Percentiles rank a stretch among this genome's conserved stretches.
Evolutionary conservation across 2,888 invertebrate genomes (phyloP).

Genomic region (Muscina levida): DNA sequence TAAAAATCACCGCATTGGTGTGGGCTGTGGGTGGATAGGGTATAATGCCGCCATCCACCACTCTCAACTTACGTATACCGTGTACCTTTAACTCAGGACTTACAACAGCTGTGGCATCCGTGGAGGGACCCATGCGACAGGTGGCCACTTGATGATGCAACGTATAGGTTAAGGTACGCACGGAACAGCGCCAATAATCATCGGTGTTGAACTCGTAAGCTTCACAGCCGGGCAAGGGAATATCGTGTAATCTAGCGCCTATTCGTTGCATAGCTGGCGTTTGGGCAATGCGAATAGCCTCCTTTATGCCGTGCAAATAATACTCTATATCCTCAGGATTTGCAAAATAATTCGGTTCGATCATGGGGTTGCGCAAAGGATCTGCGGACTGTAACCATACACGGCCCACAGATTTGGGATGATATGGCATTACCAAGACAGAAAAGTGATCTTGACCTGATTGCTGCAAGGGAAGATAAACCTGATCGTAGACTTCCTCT

Average conservation of each 20-base stretch:
- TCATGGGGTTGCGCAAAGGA: slow-evolving; percentile 87
- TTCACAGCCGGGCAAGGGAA: slow-evolving; percentile 81
- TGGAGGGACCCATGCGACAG: slow-evolving; percentile 85
- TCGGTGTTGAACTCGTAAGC: slow-evolving; percentile 81
- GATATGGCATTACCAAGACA: slow-evolving; percentile 84
- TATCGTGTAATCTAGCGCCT: slow-evolving; percentile 81
- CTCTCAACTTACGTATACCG: slow-evolving; percentile 82
- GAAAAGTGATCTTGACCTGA: slow-evolving; percentile 81
- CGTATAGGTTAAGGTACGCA: slow-evolving; percentile 82
- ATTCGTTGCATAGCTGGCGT: slow-evolving; percentile 82
- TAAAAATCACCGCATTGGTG: slow-evolving; percentile 84
- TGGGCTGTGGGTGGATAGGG: slow-evolving; percentile 84
- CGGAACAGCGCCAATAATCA: slow-evolving; percentile 85
- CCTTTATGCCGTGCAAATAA: slow-evolving; percentile 83
- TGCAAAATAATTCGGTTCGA: slow-evolving; percentile 90
- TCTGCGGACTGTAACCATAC: slow-evolving; percentile 85
- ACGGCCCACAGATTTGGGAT: slow-evolving; percentile 86
- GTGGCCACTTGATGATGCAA: slow-evolving; percentile 85
- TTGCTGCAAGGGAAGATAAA: slow-evolving; percentile 80
- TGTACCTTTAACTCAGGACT: slow-evolving; percentile 83
- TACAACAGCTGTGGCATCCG: slow-evolving; percentile 83
- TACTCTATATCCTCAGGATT: slow-evolving; percentile 84
- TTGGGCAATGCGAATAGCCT: slow-evolving; percentile 81
- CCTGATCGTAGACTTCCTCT: slow-evolving; percentile 80
- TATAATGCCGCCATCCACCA: slow-evolving; percentile 85